Base-by-base conservation (phyloP, 2,888 invertebrate genomes). In the Cosmia trapezina region DNA sequence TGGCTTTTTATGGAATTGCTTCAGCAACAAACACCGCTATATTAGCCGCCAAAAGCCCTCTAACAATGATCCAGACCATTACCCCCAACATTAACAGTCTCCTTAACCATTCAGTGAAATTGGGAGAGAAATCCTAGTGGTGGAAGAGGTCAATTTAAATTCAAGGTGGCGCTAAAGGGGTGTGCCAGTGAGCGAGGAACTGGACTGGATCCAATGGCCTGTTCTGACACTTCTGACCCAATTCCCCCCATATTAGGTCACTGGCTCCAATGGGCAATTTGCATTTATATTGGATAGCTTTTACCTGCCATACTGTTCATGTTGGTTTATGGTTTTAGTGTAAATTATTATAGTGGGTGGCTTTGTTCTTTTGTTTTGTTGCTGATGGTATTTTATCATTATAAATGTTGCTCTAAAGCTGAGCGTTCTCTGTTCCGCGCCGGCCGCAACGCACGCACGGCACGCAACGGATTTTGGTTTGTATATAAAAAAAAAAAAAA, bases 121-220 rank as follows among this genome's bases (percentile, higher is more conserved):
- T 68, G 78, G 71, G 70, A 73, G 78, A 78, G 70, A 57, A 63
- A 61, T 54, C 37, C 69, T 68, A 43, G 57, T 56, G 70, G 69
- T 62, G 60, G 57, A 70, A 81, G 64, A 56, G 73, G 78, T 73
- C 81, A 63, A 80, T 76, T 74, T 73, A 63, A 59, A 81, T 76
- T 83, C 83, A 83, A 83, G 83, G 83, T 83, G 56, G 65, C 33
- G 60, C 41, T 69, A 77, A 81, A 82, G 73, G 76, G 77, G 80
- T 61, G 85, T 45, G 71, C 72, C 67, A 70, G 70, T 63, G 73
- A 59, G 80, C 66, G 60, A 73, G 70, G 78, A 80, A 76, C 85
- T 88, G 89, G 88, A 86, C 73, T 83, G 83, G 81, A 85, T 86
- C 88, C 88, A 88, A 87, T 85, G 83, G 84, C 70, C 70, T 78